Conservation (phyloP, 1,140 invertebrate genomes). For the Drosophila triauraria region DNA sequence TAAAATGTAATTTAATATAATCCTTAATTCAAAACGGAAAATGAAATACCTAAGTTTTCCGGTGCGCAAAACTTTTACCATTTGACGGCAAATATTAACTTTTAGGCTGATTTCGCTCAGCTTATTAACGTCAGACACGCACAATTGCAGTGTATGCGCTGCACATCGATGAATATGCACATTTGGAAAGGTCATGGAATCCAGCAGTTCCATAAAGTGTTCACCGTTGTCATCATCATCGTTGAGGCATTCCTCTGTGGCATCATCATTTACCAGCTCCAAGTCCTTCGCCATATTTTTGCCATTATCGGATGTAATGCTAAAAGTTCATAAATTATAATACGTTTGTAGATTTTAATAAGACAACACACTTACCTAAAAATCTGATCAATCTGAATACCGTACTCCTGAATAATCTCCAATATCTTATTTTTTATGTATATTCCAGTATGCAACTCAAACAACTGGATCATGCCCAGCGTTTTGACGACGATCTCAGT, state of each 20-base stretch:
- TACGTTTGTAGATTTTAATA: not conserved
- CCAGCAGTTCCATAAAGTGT: slow-evolving; percentile 22
- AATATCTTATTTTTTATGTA: slow-evolving; percentile 17
- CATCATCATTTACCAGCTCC: slow-evolving; percentile 23
- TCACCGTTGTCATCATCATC: slow-evolving; percentile 8
- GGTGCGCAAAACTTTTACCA: slow-evolving; percentile 9
- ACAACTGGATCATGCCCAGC: slow-evolving; percentile 20
- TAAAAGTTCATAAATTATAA: not conserved
- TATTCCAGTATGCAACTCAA: not conserved
- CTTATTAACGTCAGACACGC: slow-evolving; percentile 23
- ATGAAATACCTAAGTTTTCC: slow-evolving; percentile 11
- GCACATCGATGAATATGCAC: slow-evolving; percentile 25
- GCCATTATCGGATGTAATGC: slow-evolving; percentile 29
- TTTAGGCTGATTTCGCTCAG: slow-evolving; percentile 13
- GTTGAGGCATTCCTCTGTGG: slow-evolving; percentile 13
- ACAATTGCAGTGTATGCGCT: slow-evolving; percentile 25
- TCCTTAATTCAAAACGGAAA: not conserved
- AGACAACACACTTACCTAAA: slow-evolving; percentile 15
- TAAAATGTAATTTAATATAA: not conserved
- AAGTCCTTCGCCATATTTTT: slow-evolving; percentile 35
- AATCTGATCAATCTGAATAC: slow-evolving; percentile 24
- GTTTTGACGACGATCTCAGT: slow-evolving; percentile 25
- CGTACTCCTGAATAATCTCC: slow-evolving; percentile 25
- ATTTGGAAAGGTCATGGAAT: slow-evolving; percentile 16
- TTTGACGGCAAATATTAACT: slow-evolving; percentile 13